phyloP scores from a whole-genome alignment of 2,888 invertebrate species.

The Miltochrista miniata region DNA sequence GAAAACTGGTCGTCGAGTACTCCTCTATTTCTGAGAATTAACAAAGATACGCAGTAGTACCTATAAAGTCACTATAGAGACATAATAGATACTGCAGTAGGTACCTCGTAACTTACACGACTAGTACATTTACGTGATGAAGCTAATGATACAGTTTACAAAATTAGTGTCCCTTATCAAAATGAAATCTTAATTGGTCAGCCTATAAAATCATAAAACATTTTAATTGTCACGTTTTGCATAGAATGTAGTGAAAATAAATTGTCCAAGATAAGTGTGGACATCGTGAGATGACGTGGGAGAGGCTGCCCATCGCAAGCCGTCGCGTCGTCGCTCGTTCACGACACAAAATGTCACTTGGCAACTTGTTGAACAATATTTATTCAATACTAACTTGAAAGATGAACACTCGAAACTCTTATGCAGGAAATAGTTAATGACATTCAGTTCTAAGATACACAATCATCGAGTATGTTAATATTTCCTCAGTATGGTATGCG shows the following conservation, averaged over 20 bases:
- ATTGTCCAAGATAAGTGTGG: constrained; percentile 62
- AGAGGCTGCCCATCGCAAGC: constrained; percentile 31
- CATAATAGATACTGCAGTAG: constrained; percentile 6
- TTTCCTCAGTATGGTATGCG: constrained; percentile 50
- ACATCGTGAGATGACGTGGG: constrained; percentile 62
- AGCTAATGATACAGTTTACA: constrained; percentile 66
- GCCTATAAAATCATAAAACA: constrained; percentile 72
- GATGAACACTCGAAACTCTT: constrained; percentile 73
- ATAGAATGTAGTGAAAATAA: constrained; percentile 69
- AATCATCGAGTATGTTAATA: constrained; percentile 68
- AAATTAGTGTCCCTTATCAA: constrained; percentile 68
- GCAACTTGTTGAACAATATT: constrained; percentile 78
- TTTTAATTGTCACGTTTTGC: constrained; percentile 77
- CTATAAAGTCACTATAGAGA: background rate
- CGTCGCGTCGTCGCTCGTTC: constrained; percentile 32
- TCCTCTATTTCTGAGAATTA: too few species aligned
- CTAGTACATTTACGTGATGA: constrained; percentile 49
- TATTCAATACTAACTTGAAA: constrained; percentile 74
- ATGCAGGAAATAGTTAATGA: constrained; percentile 76
- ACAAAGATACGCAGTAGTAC: too few species aligned
- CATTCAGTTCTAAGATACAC: constrained; percentile 74
- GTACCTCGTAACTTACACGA: constrained; percentile 48
- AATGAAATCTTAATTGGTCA: constrained; percentile 77
- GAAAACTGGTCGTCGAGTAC: too few species aligned
- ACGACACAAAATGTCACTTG: constrained; percentile 76